A percentile compares a stretch with the other conserved stretches of the same genome.
Conservation (phyloP, 2,888 invertebrate species). For the Xestia c-nigrum region DNA sequence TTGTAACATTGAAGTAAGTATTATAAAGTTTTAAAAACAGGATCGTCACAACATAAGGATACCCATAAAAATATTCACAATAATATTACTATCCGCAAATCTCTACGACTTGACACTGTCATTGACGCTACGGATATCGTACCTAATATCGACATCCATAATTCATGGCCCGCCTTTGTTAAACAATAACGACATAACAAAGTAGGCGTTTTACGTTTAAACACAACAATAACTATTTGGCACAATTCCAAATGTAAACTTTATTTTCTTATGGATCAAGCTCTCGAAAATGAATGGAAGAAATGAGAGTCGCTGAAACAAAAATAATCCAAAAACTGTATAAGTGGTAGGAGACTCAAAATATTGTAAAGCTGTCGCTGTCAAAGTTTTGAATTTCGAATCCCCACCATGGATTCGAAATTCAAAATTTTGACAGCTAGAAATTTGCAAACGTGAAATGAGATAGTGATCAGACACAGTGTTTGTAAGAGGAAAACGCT, state of each 20-base stretch:
- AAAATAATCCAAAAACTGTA: neutral
- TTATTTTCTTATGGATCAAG: conserved; percentile 25
- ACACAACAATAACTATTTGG: conserved; percentile 50
- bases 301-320: neutral
- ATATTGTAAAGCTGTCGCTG: neutral
- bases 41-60: neutral
- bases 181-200: conserved; percentile 57
- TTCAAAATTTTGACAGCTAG: conserved; percentile 28
- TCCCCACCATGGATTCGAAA: neutral
- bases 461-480: conserved; percentile 58
- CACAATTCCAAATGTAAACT: conserved; percentile 40
- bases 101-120: conserved; percentile 30
- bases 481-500: conserved; percentile 70
- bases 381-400: too few relatives aligned
- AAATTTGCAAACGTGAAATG: conserved; percentile 50
- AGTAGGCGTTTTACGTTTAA: conserved; percentile 48
- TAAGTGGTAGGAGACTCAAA: too few relatives aligned
- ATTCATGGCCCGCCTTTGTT: conserved; percentile 51
- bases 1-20: neutral
- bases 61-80: neutral
- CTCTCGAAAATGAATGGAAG: conserved; percentile 33
- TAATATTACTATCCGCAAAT: conserved; percentile 32
- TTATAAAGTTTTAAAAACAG: neutral
- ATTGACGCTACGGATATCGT: conserved; percentile 49
- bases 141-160: conserved; percentile 56